Conservation (phyloP, 1,140 invertebrate species). For the Hyles euphorbiae region DNA sequence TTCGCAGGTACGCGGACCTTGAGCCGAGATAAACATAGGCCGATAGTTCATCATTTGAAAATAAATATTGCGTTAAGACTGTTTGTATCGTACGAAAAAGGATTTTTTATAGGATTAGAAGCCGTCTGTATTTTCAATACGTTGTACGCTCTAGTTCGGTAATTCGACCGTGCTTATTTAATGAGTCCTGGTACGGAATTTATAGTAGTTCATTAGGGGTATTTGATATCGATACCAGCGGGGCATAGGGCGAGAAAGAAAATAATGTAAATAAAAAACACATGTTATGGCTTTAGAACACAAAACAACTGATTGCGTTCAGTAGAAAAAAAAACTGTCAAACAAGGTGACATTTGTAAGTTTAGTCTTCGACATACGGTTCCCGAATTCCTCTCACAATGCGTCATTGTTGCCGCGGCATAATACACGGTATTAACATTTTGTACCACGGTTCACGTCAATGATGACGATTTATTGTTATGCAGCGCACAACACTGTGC, state of each 20-base stretch:
- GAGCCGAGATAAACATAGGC: slow-evolving; percentile 4
- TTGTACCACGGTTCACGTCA: slow-evolving; percentile 66
- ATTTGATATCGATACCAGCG: too few relatives aligned
- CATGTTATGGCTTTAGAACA: not conserved
- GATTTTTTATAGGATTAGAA: too few relatives aligned
- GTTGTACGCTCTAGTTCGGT: too few relatives aligned
- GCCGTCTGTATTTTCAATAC: too few relatives aligned
- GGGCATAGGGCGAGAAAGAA: too few relatives aligned
- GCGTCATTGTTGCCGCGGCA: slow-evolving; percentile 65
- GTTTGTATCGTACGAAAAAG: too few relatives aligned
- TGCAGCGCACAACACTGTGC: slow-evolving; percentile 39
- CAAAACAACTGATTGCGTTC: not conserved
- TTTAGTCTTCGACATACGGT: slow-evolving; percentile 45
- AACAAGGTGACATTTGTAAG: slow-evolving; percentile 45
- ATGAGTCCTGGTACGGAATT: too few relatives aligned
- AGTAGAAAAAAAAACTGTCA: slow-evolving; percentile 35
- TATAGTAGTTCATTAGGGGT: too few relatives aligned
- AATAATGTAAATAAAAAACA: too few relatives aligned
- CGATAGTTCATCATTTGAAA: slow-evolving; percentile 3
- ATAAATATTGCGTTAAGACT: slow-evolving; percentile 6
- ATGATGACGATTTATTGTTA: slow-evolving; percentile 72
- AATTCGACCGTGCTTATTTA: too few relatives aligned
- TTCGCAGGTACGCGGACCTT: slow-evolving; percentile 24
- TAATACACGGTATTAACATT: slow-evolving; percentile 72
- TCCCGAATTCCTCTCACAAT: slow-evolving; percentile 61